phyloP scores from a whole-genome alignment of 2,113 vertebrate genomes.

The Takifugu flavidus region DNA sequence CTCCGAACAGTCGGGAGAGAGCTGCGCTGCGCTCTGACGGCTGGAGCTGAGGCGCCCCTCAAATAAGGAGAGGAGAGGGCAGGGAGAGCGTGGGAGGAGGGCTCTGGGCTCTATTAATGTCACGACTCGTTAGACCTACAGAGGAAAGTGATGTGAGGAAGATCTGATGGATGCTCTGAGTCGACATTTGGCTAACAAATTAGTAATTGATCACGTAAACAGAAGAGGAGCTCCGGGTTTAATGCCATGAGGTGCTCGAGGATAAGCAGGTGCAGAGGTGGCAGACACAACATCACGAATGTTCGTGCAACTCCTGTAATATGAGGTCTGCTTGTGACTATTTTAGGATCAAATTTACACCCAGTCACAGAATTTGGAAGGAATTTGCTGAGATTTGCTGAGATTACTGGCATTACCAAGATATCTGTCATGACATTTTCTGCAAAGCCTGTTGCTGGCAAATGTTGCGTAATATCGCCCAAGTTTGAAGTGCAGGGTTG shows the following conservation, averaged over 20 bases:
- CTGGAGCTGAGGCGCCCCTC: constrained; percentile 44
- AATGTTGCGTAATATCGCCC: constrained; percentile 22
- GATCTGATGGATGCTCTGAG: constrained; percentile 8
- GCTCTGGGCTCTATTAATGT: constrained; percentile 50
- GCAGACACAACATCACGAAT: constrained; percentile 8
- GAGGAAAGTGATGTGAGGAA: constrained; percentile 10
- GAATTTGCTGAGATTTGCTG: no score
- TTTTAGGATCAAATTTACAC: no score
- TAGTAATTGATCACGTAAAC: constrained; percentile 11
- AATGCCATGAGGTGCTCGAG: constrained; percentile 21
- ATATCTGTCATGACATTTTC: not conserved
- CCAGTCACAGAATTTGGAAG: no score
- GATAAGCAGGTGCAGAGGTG: not conserved
- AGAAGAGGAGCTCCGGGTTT: not conserved
- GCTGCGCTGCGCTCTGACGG: constrained; percentile 57
- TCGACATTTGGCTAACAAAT: constrained; percentile 13
- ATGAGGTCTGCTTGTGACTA: not conserved
- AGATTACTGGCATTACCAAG: no score
- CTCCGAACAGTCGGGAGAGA: constrained; percentile 28
- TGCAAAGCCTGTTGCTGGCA: not conserved
- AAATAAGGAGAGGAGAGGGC: constrained; percentile 54
- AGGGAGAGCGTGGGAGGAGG: constrained; percentile 58
- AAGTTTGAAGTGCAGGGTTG: not conserved
- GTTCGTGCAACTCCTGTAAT: not conserved
- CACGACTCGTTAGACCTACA: constrained; percentile 62